These are phyloP conservation scores for Lampris incognitus DNA, from an alignment of 2,113 vertebrate species.

Conservation along the genomic window DNA sequence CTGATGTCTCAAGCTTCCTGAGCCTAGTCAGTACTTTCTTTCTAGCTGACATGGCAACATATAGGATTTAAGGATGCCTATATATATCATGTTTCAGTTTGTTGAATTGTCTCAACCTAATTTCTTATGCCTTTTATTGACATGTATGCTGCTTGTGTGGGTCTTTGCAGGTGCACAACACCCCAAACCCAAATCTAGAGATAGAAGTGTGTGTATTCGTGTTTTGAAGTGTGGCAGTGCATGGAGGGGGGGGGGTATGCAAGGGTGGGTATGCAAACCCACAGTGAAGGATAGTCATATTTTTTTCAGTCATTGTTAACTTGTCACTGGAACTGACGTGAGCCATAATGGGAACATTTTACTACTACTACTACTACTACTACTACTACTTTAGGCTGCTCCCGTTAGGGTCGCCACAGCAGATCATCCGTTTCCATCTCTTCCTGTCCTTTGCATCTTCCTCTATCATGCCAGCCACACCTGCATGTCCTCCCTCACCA, in stretches of 20 bases:
- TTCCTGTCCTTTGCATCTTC: too few relatives aligned
- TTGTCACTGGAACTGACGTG: slow-evolving; percentile 1
- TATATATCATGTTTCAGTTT: slow-evolving; percentile 9
- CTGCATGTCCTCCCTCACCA: too few relatives aligned
- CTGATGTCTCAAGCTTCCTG: slow-evolving; percentile 15
- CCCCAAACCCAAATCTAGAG: slow-evolving; percentile 33
- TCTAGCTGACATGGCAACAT: background rate
- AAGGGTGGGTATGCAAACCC: background rate
- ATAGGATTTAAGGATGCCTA: slow-evolving; percentile 7
- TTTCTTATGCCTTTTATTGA: slow-evolving; percentile 44
- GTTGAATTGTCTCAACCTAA: slow-evolving; percentile 18
- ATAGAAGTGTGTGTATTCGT: slow-evolving; percentile 7
- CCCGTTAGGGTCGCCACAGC: too few relatives aligned
- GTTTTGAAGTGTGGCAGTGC: background rate
- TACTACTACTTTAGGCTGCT: too few relatives aligned
- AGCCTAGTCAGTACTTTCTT: slow-evolving; percentile 12
- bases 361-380: background rate
- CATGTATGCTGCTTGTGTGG: slow-evolving; percentile 35
- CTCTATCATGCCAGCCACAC: too few relatives aligned
- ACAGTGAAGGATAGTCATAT: background rate
- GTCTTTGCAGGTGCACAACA: slow-evolving; percentile 16
- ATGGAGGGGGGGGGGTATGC: background rate
- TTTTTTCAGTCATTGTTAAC: background rate
- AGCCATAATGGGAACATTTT: slow-evolving; percentile 12
- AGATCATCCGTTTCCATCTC: too few relatives aligned